Evolutionary conservation across 2,888 invertebrate species (phyloP).

Genomic region (Stenchaetothrips biformis): DNA sequence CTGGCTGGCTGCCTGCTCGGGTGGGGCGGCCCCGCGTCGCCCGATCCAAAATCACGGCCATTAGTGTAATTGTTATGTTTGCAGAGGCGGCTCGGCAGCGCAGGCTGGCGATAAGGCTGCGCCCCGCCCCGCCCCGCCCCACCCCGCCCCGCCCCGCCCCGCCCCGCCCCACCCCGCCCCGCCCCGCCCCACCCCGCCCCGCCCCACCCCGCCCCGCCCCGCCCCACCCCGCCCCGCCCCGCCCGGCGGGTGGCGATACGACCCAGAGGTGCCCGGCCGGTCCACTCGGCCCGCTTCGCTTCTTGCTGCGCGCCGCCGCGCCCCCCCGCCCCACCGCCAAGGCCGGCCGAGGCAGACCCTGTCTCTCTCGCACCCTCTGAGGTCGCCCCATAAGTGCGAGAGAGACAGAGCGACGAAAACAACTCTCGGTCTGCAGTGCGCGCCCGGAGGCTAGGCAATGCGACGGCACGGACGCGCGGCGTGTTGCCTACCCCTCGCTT

Average conservation of each 20-base stretch:
- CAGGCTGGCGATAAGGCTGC: neutral
- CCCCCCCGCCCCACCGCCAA: no score
- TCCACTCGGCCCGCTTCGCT: no score
- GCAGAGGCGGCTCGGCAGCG: neutral
- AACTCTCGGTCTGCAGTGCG: no score
- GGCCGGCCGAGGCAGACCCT: no score
- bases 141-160: neutral
- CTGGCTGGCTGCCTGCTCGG: neutral
- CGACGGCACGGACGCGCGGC: no score
- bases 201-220: neutral
- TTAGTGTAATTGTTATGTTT: slow-evolving; percentile 3
- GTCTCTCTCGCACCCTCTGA: no score
- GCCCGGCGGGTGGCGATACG: neutral
- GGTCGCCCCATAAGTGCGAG: no score
- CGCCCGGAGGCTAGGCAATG: no score
- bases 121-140: neutral
- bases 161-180: neutral
- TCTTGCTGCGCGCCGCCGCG: no score
- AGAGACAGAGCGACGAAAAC: no score
- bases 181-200: neutral
- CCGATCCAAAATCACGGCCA: neutral
- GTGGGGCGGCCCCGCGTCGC: no score
- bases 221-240: neutral
- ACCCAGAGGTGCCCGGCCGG: neutral
- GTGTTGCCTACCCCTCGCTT: no score